Base-by-base conservation (phyloP, 2,888 invertebrate species). In the Coenonympha arcania region DNA sequence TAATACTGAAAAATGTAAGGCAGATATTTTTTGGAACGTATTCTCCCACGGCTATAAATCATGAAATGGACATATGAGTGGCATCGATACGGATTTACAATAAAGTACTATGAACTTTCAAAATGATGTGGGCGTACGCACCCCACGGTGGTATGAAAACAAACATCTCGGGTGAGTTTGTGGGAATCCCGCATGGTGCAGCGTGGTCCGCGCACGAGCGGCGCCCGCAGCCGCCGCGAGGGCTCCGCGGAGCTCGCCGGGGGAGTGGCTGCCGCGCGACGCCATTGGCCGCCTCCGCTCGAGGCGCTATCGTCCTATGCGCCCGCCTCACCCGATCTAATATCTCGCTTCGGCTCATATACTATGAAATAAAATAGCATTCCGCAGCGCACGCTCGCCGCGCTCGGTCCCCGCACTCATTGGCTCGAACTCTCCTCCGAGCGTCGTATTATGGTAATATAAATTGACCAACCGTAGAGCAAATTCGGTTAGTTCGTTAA, bases 401-500 rank as follows among this genome's bases (percentile, higher is more conserved):
- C 55, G 54, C 62, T 63, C 69, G 61, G 64, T 62, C 73, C 64
- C 65, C 56, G 65, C 66, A 65, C 66, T 66, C 76, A 84, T 85
- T 84, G 85, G 84, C 65, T 70, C 69, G 43, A 58, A 66, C 59
- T 57, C 58, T 60, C 56, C 61, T 61, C 71, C 64, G 64, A 62
- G 63, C 63, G 63, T 63, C 71, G 73, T 78, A 82, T 84, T 83
- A 86, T 87, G 79, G 79, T 82, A 87, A 86, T 87, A 87, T 87
- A 87, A 87, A 87, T 87, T 87, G 87, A 81, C 87, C 86, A 87
- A 87, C 87, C 83, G 81, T 73, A 76, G 83, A 75, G 70, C 82
- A 81, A 85, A 84, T 82, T 85, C 78, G 79, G 84, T 87, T 87
- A 87, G 87, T 87, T 87, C 83, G 86, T 85, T 86, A 86, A 85